Conservation (phyloP, 92 coral and sea anemone genomes). For the Porites cylindrica region DNA sequence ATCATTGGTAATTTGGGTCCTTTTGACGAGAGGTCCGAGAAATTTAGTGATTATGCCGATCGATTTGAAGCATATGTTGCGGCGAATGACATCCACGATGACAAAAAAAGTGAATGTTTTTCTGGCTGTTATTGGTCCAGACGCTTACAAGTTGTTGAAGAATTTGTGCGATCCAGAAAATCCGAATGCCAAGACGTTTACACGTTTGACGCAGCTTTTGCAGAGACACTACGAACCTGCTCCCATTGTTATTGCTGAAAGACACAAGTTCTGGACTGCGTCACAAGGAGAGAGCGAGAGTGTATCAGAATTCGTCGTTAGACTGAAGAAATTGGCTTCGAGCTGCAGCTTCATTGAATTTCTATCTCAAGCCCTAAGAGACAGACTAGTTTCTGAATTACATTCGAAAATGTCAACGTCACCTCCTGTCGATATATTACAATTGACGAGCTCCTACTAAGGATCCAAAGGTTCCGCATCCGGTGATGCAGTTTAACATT, state of each 20-base stretch:
- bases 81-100: slow-evolving; percentile 27
- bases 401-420: slow-evolving; percentile 44
- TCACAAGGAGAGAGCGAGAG: slow-evolving; percentile 34
- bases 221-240: slow-evolving; percentile 39
- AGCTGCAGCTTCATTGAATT: slow-evolving; percentile 54
- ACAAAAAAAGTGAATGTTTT: slow-evolving; percentile 29
- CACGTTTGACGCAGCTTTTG: neutral
- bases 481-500: no score
- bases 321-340: slow-evolving; percentile 28
- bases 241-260: slow-evolving; percentile 26
- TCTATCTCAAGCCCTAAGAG: slow-evolving; percentile 34
- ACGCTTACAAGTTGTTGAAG: slow-evolving; percentile 46
- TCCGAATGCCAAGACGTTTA: neutral
- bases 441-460: no score
- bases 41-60: slow-evolving; percentile 28
- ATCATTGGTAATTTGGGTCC: no score
- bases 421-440: neutral
- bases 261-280: slow-evolving; percentile 27
- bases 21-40: no score
- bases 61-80: slow-evolving; percentile 25
- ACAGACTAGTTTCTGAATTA: slow-evolving; percentile 43
- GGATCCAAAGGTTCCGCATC: no score
- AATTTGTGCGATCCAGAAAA: slow-evolving; percentile 39
- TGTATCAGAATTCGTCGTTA: slow-evolving; percentile 42
- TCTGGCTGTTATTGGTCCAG: slow-evolving; percentile 42